phyloP scores from a whole-genome alignment of 1,140 invertebrate genomes.

The Lordiphosa clarofinis region DNA sequence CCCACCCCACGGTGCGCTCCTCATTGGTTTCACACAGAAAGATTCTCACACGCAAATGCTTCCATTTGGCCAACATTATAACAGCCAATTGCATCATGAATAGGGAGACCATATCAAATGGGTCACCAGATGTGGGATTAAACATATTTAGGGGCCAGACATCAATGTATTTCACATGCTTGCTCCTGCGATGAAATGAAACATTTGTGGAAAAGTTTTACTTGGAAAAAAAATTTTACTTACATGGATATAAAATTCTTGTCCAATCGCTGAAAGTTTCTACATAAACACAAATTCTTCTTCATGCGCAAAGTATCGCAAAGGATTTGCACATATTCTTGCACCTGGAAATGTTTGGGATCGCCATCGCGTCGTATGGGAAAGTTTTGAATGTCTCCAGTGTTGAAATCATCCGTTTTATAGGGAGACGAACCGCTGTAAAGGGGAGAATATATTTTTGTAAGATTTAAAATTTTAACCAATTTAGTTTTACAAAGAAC shows the following conservation, averaged over 20 bases:
- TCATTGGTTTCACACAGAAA: conserved; percentile 87
- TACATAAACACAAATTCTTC: conserved; percentile 96
- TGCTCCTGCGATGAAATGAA: conserved; percentile 79
- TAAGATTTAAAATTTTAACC: too few species aligned
- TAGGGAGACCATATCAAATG: conserved; percentile 92
- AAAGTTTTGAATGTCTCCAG: conserved; percentile 78
- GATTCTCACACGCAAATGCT: conserved; percentile 89
- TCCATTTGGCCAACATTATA: conserved; percentile 95
- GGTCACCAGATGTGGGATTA: conserved; percentile 86
- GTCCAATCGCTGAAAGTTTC: conserved; percentile 93
- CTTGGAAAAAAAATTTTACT: conserved; percentile 15
- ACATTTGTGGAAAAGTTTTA: too few species aligned
- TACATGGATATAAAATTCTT: conserved; percentile 86
- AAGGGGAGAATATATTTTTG: too few species aligned
- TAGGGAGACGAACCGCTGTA: conserved; percentile 80
- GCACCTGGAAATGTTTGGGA: conserved; percentile 69
- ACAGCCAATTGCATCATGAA: conserved; percentile 98
- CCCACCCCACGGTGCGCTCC: conserved; percentile 44
- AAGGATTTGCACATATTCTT: conserved; percentile 95
- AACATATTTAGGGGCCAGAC: conserved; percentile 98
- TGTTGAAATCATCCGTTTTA: conserved; percentile 79
- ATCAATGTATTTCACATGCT: conserved; percentile 91
- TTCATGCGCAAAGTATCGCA: conserved; percentile 92
- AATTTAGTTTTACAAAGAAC: too few species aligned
- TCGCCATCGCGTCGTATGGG: conserved; percentile 76